These are phyloP conservation scores for Ctenodactylus gundi DNA, from an alignment of 2,113 vertebrate genomes.

Conservation along the genomic window DNA sequence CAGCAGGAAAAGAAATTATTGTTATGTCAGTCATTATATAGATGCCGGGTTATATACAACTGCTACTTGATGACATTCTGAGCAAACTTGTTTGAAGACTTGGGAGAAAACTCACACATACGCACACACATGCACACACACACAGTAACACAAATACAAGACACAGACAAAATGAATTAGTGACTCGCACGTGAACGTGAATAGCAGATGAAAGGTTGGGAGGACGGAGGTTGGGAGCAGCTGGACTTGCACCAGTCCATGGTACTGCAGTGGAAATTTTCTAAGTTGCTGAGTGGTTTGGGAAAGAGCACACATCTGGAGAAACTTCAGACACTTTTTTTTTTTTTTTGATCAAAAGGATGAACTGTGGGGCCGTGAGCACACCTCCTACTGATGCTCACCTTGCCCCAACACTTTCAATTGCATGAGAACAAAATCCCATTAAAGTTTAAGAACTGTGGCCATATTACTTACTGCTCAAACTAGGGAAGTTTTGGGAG, in stretches of 20 bases:
- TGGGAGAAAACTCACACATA: not conserved
- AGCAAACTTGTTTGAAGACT: not conserved
- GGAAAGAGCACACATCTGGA: not conserved
- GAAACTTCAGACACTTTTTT: not conserved
- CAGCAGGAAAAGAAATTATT: not conserved
- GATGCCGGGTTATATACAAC: not conserved
- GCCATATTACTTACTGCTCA: not conserved
- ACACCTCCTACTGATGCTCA: not conserved
- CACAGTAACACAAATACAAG: no score
- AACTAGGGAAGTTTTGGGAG: not conserved
- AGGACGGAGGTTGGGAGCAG: no score
- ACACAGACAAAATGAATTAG: not conserved
- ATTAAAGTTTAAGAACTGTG: not conserved
- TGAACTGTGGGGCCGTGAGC: no score
- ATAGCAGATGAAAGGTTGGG: rapidly evolving
- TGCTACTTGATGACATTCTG: not conserved
- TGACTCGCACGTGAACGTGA: not conserved
- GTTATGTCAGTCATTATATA: not conserved
- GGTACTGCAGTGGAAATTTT: not conserved
- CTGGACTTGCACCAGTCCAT: not conserved
- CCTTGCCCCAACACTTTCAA: not conserved
- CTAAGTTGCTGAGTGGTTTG: not conserved
- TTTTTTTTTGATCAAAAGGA: no score
- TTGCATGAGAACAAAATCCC: not conserved
- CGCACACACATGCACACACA: no score